Percentiles rank a stretch among this genome's conserved stretches.
Conservation (phyloP, 2,797 vertebrate genomes). For the Gallirallus australis region DNA sequence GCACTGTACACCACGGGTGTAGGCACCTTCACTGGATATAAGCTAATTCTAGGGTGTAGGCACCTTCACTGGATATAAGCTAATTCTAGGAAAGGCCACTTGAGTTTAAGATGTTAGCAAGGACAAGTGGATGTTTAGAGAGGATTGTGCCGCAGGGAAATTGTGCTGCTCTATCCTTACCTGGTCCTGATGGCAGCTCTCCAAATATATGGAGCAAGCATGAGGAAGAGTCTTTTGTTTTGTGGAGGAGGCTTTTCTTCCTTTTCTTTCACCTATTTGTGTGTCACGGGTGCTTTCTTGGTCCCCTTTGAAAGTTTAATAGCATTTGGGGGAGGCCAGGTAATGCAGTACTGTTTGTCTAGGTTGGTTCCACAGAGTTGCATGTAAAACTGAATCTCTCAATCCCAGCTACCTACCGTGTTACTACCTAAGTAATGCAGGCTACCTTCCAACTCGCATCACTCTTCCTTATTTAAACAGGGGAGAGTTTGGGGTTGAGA, state of each 20-base stretch:
- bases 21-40: neutral
- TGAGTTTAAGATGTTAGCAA: neutral
- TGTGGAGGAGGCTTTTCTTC: neutral
- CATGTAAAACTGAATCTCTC: neutral
- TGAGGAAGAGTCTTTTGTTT: neutral
- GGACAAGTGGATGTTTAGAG: neutral
- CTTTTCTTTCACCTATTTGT: neutral
- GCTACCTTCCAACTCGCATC: neutral
- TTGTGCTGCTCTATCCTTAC: neutral
- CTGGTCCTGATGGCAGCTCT: neutral
- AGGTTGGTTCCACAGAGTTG: neutral
- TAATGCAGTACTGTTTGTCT: neutral
- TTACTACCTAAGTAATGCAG: neutral
- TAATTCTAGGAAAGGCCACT: neutral
- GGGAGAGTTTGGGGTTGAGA: neutral
- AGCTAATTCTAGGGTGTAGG: neutral
- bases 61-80: neutral
- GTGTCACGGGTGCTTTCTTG: neutral
- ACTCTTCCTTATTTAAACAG: neutral
- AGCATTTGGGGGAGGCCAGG: neutral
- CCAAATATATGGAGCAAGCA: neutral
- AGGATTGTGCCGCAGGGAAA: neutral
- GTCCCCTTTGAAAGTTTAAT: neutral
- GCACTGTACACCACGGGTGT: fast-evolving
- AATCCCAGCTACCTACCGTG: neutral